These are phyloP conservation scores for Rachycentron canadum DNA, from an alignment of 2,797 vertebrate genomes.

Conservation along the genomic window DNA sequence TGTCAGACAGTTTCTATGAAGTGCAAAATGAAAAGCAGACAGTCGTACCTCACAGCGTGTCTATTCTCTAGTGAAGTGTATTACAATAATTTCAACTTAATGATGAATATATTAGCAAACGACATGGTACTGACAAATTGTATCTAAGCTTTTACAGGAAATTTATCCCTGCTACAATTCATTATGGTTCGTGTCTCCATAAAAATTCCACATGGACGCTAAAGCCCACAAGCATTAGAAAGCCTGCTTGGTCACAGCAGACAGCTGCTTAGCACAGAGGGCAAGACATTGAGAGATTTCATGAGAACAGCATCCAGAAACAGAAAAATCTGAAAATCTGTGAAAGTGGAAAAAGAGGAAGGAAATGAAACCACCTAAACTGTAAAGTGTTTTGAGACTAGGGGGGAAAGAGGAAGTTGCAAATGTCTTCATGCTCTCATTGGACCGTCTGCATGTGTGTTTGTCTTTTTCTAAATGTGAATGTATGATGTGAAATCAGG, in stretches of 20 bases:
- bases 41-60: background rate
- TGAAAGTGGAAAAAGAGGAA: conserved; percentile 26
- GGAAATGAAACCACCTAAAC: conserved; percentile 12
- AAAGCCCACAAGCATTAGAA: background rate
- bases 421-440: conserved; percentile 39
- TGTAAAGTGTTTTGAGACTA: conserved; percentile 39
- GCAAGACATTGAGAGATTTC: background rate
- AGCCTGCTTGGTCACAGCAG: background rate
- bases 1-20: background rate
- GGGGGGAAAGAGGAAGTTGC: conserved; percentile 58
- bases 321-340: conserved; percentile 7
- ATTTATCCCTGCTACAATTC: background rate
- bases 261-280: conserved; percentile 6
- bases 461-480: conserved; percentile 5
- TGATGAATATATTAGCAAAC: background rate
- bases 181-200: background rate
- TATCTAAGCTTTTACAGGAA: background rate
- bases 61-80: background rate
- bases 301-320: background rate
- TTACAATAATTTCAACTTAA: background rate
- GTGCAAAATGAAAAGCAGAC: background rate
- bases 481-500: conserved; percentile 6
- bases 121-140: background rate
- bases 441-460: conserved; percentile 13
- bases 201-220: background rate